Percentiles rank a stretch among this genome's conserved stretches.
These are phyloP conservation scores for Agonopterix alstromeriana DNA, from an alignment of 2,888 invertebrate genomes.

Conservation along the genomic window DNA sequence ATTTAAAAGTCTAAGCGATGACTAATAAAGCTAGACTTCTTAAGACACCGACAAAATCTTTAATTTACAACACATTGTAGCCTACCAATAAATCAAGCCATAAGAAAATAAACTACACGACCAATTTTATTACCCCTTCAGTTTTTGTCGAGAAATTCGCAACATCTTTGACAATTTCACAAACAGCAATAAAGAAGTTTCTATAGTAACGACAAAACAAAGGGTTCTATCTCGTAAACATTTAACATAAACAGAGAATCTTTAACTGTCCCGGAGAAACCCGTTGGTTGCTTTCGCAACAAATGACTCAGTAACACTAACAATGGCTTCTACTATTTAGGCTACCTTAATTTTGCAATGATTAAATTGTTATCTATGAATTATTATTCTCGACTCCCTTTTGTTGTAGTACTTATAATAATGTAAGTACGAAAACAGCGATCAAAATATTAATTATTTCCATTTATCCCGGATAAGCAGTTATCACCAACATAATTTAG, in stretches of 20 bases:
- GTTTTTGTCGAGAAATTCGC: constrained; percentile 15
- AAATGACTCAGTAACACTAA: constrained; percentile 40
- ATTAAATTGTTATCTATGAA: too few species aligned
- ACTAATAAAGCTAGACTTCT: background rate
- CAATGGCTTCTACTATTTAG: background rate
- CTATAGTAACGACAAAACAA: constrained; percentile 41
- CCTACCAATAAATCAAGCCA: constrained; percentile 20
- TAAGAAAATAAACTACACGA: constrained; percentile 21
- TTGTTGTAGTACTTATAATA: too few species aligned
- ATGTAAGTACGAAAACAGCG: too few species aligned
- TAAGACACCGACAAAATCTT: background rate
- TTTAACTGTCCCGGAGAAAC: constrained; percentile 37
- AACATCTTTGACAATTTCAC: constrained; percentile 27
- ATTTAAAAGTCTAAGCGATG: too few species aligned
- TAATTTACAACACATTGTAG: background rate
- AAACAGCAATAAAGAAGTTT: constrained; percentile 38
- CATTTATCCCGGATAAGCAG: too few species aligned
- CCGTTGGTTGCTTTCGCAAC: constrained; percentile 32
- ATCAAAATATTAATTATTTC: too few species aligned
- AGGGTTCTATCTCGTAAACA: constrained; percentile 46
- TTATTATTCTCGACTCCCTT: too few species aligned
- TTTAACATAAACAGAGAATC: constrained; percentile 42
- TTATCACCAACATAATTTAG: too few species aligned
- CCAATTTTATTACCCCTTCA: constrained; percentile 14
- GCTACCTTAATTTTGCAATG: background rate